Conservation (phyloP, 2,113 vertebrate genomes). For the Kryptolebias marmoratus region DNA sequence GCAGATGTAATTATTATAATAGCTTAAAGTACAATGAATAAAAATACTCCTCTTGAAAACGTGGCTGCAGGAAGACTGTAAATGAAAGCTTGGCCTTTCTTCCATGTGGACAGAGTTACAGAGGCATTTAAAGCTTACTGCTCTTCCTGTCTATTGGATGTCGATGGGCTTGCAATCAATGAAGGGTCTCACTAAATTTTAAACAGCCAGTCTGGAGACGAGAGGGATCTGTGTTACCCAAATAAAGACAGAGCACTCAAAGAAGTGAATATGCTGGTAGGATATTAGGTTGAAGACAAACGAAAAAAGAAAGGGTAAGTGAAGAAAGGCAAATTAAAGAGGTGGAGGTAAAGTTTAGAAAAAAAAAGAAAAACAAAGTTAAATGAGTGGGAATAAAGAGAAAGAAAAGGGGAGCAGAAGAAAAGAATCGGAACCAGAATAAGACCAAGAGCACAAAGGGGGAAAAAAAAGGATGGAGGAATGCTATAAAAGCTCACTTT, state of each 20-base stretch:
- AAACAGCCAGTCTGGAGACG: constrained; percentile 53
- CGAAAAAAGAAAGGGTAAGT: neutral
- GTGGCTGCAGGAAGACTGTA: constrained; percentile 37
- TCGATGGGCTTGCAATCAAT: constrained; percentile 59
- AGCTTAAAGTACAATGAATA: neutral
- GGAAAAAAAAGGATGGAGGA: neutral
- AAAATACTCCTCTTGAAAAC: constrained; percentile 17
- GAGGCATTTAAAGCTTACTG: constrained; percentile 43
- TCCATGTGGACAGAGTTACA: constrained; percentile 50
- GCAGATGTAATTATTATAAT: neutral
- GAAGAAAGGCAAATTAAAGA: neutral
- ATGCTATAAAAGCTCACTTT: constrained; percentile 36
- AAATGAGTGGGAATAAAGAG: neutral
- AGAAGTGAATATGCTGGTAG: neutral
- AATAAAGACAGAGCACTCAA: neutral
- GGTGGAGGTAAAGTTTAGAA: neutral
- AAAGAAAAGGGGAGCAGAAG: neutral
- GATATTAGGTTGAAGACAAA: neutral
- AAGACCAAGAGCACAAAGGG: neutral
- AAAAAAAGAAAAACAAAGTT: neutral
- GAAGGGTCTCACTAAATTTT: constrained; percentile 50
- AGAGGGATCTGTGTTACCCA: constrained; percentile 32
- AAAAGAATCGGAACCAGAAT: neutral
- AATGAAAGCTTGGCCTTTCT: constrained; percentile 29
- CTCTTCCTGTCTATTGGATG: constrained; percentile 50